These are phyloP conservation scores for Euthynnus affinis DNA, from an alignment of 2,797 vertebrate species.

Conservation along the genomic window DNA sequence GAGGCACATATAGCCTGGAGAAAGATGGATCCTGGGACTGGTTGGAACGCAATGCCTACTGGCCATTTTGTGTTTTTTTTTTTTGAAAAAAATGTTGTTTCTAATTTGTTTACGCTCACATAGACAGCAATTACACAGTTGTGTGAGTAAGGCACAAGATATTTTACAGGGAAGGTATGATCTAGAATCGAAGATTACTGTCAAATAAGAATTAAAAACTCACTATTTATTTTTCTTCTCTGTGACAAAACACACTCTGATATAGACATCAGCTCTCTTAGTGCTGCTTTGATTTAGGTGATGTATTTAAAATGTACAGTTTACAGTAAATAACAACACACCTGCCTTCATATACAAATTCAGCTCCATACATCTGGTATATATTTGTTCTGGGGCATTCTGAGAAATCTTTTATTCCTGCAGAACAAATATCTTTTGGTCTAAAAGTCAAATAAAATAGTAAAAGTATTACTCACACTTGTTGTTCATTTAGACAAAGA, in stretches of 20 bases:
- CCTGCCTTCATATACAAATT: background rate
- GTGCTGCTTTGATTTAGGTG: background rate
- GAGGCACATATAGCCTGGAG: constrained; percentile 91
- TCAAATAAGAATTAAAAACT: constrained; percentile 23
- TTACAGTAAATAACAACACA: constrained; percentile 2
- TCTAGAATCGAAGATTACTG: constrained; percentile 20
- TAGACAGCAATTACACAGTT: constrained; percentile 73
- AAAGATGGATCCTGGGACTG: constrained; percentile 86
- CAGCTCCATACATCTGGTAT: background rate
- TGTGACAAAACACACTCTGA: constrained; percentile 8
- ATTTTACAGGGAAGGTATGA: constrained; percentile 32
- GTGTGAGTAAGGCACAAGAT: constrained; percentile 42
- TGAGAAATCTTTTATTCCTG: constrained; percentile 17
- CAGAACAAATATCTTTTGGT: constrained; percentile 19
- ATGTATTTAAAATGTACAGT: background rate
- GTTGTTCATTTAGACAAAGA: constrained; percentile 32
- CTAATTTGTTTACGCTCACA: constrained; percentile 79
- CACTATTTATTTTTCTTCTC: background rate
- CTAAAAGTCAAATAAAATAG: constrained; percentile 28
- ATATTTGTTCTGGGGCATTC: constrained; percentile 8
- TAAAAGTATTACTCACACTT: constrained; percentile 26
- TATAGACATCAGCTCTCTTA: background rate
- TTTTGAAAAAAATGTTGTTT: constrained; percentile 67
- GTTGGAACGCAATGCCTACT: constrained; percentile 83
- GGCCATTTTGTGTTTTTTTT: constrained; percentile 78